Base-by-base conservation (phyloP, 2,888 invertebrate genomes). In the Tachystola acroxantha region DNA sequence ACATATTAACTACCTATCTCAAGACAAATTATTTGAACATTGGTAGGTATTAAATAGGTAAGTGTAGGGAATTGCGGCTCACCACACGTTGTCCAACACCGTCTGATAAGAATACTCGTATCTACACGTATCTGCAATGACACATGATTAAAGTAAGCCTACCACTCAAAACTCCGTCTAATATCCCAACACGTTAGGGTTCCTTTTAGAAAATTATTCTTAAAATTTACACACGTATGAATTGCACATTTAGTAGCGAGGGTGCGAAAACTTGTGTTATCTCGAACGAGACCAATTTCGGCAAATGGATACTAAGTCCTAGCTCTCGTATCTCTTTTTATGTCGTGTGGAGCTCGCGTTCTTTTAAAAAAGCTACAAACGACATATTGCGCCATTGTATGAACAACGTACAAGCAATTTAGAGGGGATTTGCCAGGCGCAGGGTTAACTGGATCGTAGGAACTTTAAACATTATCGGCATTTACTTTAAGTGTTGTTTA, bases 241-340 rank as follows among this genome's bases (percentile, higher is more conserved):
- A 84, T 80, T 80, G 79, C 84, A 76, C 84, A 82, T 84, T 86
- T 84, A 74, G 78, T 71, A 60, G 69, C 66, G 82, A 85, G 85
- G 84, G 86, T 82, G 85, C 77, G 86, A 86, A 79, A 84, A 84
- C 77, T 85, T 85, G 84, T 82, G 84, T 84, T 87, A 87, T 87
- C 86, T 84, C 63, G 66, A 77, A 80, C 74, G 77, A 79, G 79
- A 68, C 86, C 87, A 87, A 88, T 88, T 86, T 86, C 81, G 64
- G 74, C 80, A 85, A 88, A 88, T 86, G 86, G 86, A 84, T 84
- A 86, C 85, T 85, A 84, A 85, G 86, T 85, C 82, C 84, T 81
- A 77, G 78, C 77, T 70, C 69, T 71, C 80, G 80, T 84, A 84
- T 85, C 84, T 85, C 70, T 71, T 68, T 74, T 84, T 85, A 82